Evolutionary conservation across 2,797 vertebrate species (phyloP).

Genomic region (Enteromius afrohamiltoni): DNA sequence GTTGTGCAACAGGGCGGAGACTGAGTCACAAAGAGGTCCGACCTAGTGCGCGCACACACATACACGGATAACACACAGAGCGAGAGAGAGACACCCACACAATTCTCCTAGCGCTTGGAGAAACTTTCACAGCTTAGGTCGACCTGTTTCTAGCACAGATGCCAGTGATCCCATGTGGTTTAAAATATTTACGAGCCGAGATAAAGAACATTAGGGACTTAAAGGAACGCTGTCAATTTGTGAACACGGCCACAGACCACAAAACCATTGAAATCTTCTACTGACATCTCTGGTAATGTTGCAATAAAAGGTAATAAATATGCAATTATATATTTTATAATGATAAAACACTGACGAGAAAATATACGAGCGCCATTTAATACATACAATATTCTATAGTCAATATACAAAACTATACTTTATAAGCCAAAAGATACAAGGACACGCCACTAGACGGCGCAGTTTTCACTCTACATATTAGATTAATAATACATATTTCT

Average conservation of each 20-base stretch:
- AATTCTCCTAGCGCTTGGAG: not conserved
- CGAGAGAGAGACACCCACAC: not conserved
- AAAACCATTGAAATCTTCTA: not conserved
- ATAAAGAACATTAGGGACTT: slow-evolving; percentile 15
- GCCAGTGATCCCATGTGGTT: slow-evolving; percentile 15
- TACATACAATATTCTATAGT: not conserved
- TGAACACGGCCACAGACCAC: slow-evolving; percentile 34
- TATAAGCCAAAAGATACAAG: not conserved
- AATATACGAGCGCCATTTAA: not conserved
- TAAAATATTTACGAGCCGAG: slow-evolving; percentile 25
- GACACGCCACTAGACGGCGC: slow-evolving; percentile 42
- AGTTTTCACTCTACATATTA: slow-evolving; percentile 19
- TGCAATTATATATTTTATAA: not conserved
- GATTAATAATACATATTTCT: not conserved
- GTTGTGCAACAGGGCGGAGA: slow-evolving; percentile 77
- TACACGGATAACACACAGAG: slow-evolving; percentile 24
- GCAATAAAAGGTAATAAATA: not conserved
- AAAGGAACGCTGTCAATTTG: slow-evolving; percentile 1
- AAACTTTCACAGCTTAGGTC: slow-evolving; percentile 58
- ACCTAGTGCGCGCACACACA: slow-evolving; percentile 79
- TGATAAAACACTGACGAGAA: not conserved
- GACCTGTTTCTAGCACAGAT: slow-evolving; percentile 49
- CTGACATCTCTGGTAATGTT: not conserved
- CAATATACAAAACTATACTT: not conserved
- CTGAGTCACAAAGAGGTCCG: slow-evolving; percentile 70